A percentile compares a stretch with the other conserved stretches of the same genome.
Conservation (phyloP, 2,888 invertebrate species). For the Gymnosoma rotundatum region DNA sequence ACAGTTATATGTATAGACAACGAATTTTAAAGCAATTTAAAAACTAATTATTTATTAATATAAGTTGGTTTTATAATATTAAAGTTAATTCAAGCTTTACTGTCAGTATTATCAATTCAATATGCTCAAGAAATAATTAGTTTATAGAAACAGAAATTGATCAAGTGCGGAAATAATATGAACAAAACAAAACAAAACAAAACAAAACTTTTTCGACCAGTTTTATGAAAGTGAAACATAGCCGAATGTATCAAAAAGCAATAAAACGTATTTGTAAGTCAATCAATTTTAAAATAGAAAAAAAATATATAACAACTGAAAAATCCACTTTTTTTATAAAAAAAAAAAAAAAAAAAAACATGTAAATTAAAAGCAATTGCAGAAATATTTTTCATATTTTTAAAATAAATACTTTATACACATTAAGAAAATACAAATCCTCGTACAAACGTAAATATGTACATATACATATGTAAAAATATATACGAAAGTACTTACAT, state of each 20-base stretch:
- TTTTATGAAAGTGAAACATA: conserved; percentile 65
- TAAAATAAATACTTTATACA: conserved; percentile 14
- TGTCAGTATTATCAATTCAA: conserved; percentile 70
- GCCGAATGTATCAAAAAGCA: conserved; percentile 81
- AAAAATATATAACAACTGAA: conserved; percentile 14
- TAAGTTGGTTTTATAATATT: background rate
- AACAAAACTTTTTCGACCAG: conserved; percentile 60
- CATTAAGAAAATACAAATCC: too few species aligned
- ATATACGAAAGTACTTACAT: too few species aligned
- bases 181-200: conserved; percentile 73
- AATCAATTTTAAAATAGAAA: conserved; percentile 43
- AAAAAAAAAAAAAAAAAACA: conserved; percentile 60
- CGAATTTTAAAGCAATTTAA: conserved; percentile 55
- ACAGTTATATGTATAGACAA: conserved; percentile 8
- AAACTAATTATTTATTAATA: background rate
- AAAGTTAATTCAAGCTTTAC: too few species aligned
- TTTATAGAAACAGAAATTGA: conserved; percentile 41
- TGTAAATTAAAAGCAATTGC: conserved; percentile 67
- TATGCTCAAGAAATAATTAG: conserved; percentile 78
- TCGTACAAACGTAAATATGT: too few species aligned
- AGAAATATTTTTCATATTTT: conserved; percentile 54
- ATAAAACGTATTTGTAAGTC: conserved; percentile 80
- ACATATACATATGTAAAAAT: too few species aligned
- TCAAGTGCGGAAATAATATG: conserved; percentile 71
- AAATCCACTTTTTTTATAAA: conserved; percentile 34